Evolutionary conservation across 2,113 vertebrate genomes (phyloP).

Genomic region (Upupa epops): DNA sequence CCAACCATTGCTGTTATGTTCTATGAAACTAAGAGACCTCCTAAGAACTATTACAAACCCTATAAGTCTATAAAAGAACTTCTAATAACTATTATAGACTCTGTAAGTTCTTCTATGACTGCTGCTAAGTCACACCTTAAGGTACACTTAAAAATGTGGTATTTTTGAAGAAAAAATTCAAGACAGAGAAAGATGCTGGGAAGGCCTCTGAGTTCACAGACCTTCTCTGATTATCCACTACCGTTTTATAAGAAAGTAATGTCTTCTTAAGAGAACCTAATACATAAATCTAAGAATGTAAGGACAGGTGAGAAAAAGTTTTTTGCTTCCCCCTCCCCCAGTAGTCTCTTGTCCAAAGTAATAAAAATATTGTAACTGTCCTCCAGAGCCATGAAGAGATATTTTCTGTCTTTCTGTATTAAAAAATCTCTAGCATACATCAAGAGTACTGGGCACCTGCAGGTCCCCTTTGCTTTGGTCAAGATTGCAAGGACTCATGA

Average conservation of each 20-base stretch:
- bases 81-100: no score
- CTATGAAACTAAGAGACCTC: background rate
- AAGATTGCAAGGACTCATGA: background rate
- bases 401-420: background rate
- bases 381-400: background rate
- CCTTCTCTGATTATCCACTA: background rate
- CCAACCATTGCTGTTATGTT: background rate
- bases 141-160: background rate
- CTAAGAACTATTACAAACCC: background rate
- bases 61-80: no score
- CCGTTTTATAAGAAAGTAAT: background rate
- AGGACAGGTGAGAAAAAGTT: background rate
- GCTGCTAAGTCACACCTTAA: background rate
- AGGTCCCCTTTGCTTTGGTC: background rate
- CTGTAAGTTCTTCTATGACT: background rate
- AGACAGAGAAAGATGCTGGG: background rate
- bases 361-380: background rate
- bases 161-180: background rate
- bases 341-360: background rate
- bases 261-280: background rate
- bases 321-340: rapidly evolving
- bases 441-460: background rate
- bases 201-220: background rate
- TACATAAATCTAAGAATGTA: background rate
- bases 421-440: background rate